phyloP scores from a whole-genome alignment of 2,888 invertebrate species.

The Candidula unifasciata region DNA sequence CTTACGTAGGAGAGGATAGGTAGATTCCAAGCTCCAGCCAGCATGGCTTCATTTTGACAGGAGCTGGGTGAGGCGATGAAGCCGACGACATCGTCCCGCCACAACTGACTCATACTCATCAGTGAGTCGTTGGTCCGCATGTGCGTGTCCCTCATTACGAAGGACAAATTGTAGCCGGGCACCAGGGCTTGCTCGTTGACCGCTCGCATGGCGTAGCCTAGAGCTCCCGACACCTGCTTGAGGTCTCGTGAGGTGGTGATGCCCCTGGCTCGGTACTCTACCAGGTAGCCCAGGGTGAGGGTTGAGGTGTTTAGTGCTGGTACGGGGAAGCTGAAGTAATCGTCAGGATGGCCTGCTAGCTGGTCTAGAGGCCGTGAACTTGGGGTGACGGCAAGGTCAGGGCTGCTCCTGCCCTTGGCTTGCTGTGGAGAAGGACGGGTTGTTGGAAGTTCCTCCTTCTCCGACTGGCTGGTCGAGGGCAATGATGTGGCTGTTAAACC shows the following conservation, averaged over 20 bases:
- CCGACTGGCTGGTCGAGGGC: too few species aligned
- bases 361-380: neutral
- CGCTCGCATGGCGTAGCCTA: conserved; percentile 90
- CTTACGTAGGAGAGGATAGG: conserved; percentile 98
- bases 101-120: conserved; percentile 86
- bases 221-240: conserved; percentile 87
- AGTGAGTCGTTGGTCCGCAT: conserved; percentile 93
- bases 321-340: neutral
- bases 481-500: too few species aligned
- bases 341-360: neutral
- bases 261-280: conserved; percentile 28
- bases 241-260: neutral
- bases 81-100: conserved; percentile 89
- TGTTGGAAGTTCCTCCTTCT: too few species aligned
- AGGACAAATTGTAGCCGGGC: conserved; percentile 86
- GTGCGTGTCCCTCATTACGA: conserved; percentile 91
- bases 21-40: conserved; percentile 94
- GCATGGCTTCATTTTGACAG: conserved; percentile 91
- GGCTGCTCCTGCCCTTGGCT: neutral
- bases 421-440: neutral
- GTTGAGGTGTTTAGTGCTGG: conserved; percentile 16
- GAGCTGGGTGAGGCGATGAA: conserved; percentile 94
- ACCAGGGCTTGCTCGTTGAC: conserved; percentile 79
- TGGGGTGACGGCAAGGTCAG: neutral
- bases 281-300: conserved; percentile 51